Percentiles rank a stretch among this genome's conserved stretches.
phyloP scores from a whole-genome alignment of 2,113 vertebrate species.

The Willisornis vidua region DNA sequence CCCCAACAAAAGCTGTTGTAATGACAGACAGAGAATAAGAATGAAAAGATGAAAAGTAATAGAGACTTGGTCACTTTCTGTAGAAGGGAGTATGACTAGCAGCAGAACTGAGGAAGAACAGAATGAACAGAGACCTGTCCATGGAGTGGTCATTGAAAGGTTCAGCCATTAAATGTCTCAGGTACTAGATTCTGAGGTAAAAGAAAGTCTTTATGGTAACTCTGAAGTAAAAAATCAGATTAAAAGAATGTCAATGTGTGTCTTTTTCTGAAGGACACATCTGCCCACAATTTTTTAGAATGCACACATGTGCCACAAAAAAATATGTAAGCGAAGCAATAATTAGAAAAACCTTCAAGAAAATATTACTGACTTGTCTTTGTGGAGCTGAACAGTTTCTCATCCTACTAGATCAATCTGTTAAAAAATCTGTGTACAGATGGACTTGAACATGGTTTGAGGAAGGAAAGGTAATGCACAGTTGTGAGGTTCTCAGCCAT shows the following conservation, averaged over 20 bases:
- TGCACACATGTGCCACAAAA: not conserved
- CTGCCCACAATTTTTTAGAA: not conserved
- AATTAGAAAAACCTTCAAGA: not conserved
- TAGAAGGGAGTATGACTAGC: not conserved
- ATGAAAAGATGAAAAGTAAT: not conserved
- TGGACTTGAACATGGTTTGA: not conserved
- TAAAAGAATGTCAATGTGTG: not conserved
- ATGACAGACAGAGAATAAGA: not conserved
- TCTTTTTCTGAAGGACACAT: not conserved
- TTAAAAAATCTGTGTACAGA: not conserved
- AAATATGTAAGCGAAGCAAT: not conserved
- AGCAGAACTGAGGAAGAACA: not conserved
- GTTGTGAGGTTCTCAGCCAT: not conserved
- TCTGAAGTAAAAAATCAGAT: not conserved
- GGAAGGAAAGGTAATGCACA: not conserved
- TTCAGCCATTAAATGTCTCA: not conserved
- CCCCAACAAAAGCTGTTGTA: not conserved
- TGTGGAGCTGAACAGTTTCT: not conserved
- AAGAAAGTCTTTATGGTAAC: not conserved
- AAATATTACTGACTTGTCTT: not conserved
- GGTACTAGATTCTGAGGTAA: not conserved
- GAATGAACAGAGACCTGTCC: not conserved
- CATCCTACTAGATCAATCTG: not conserved
- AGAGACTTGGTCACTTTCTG: not conserved
- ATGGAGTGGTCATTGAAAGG: not conserved